Conservation (phyloP, 2,888 invertebrate species). For the Acrocyrtus sp. region DNA sequence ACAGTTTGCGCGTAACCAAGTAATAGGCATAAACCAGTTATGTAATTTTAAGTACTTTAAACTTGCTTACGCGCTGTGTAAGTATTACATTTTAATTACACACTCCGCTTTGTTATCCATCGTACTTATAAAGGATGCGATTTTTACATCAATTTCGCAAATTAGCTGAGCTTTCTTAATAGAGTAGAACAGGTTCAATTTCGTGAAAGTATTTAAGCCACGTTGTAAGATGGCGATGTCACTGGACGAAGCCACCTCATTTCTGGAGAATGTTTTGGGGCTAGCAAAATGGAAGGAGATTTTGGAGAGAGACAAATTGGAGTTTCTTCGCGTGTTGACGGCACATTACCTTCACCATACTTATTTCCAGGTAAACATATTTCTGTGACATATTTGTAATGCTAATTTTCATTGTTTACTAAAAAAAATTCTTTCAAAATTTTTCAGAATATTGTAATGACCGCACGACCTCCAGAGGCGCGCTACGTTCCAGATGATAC, state of each 20-base stretch:
- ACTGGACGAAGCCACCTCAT: constrained; percentile 15
- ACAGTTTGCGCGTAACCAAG: too few species aligned
- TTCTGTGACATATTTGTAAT: neutral
- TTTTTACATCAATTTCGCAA: too few species aligned
- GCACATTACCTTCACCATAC: constrained; percentile 25
- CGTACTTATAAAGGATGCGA: too few species aligned
- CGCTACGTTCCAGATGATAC: constrained; percentile 23
- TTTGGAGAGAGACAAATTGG: constrained; percentile 23
- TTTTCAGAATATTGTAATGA: constrained; percentile 41
- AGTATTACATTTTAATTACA: too few species aligned
- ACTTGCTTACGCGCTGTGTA: too few species aligned
- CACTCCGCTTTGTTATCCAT: too few species aligned
- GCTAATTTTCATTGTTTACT: neutral
- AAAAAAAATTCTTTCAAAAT: neutral
- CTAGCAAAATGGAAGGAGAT: constrained; percentile 43
- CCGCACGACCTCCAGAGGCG: constrained; percentile 15
- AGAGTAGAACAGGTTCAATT: too few species aligned
- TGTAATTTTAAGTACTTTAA: too few species aligned
- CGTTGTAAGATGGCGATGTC: too few species aligned
- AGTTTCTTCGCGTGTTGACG: constrained; percentile 32
- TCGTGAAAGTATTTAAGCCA: too few species aligned
- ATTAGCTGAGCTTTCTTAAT: too few species aligned
- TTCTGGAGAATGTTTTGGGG: constrained; percentile 22
- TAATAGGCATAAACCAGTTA: too few species aligned
- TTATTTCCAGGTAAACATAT: constrained; percentile 35